phyloP scores from a whole-genome alignment of 2,797 vertebrate species.

The Dryobates pubescens region DNA sequence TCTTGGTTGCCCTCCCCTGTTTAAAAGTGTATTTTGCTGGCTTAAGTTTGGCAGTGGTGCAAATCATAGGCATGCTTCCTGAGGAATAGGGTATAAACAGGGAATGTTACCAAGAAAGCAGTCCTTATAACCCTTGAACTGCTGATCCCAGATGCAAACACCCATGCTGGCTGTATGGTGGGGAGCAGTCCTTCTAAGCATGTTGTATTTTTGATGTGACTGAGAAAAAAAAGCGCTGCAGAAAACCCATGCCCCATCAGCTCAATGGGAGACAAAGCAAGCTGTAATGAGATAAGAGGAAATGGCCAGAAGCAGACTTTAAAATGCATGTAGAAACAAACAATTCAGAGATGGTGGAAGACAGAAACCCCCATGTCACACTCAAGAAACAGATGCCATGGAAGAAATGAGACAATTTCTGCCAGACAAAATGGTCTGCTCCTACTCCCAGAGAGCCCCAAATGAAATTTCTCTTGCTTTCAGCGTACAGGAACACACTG shows the following conservation, averaged over 20 bases:
- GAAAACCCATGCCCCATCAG: not conserved
- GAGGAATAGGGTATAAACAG: not conserved
- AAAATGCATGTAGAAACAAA: not conserved
- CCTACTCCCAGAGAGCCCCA: not conserved
- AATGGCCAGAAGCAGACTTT: not conserved
- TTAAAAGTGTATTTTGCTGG: not conserved
- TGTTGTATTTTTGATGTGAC: not conserved
- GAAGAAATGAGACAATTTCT: not conserved
- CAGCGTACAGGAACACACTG: not conserved
- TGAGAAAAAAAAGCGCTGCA: not conserved
- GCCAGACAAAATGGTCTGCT: not conserved
- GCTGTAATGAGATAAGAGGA: not conserved
- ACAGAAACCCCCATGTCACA: rapidly evolving
- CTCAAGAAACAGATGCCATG: not conserved
- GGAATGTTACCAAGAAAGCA: not conserved
- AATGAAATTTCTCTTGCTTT: not conserved
- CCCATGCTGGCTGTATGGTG: not conserved
- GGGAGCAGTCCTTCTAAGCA: not conserved
- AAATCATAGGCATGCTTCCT: rapidly evolving
- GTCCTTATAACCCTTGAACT: not conserved
- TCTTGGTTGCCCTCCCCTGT: not conserved
- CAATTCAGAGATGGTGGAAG: not conserved
- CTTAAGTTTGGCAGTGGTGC: not conserved
- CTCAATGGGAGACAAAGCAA: not conserved
- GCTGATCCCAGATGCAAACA: not conserved